A percentile compares a stretch with the other conserved stretches of the same genome.
Conservation (phyloP, 2,888 invertebrate genomes). For the Nomada ferruginata region DNA sequence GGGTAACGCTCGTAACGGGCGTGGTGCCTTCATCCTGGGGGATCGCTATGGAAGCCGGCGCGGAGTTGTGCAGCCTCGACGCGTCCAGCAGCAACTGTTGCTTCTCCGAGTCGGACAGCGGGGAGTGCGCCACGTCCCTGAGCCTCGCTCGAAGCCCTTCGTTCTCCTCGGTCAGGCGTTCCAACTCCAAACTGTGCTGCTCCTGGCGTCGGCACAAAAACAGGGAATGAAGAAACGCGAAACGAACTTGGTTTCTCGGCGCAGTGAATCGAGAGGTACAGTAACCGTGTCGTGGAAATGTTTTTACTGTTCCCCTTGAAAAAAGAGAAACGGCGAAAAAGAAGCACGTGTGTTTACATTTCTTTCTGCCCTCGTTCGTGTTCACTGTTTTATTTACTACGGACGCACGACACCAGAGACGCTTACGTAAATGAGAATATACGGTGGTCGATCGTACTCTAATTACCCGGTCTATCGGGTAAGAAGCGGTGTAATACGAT, state of each 20-base stretch:
- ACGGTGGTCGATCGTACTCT: constrained; percentile 43
- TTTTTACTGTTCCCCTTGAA: no score
- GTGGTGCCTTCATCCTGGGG: constrained; percentile 75
- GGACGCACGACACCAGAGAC: background rate
- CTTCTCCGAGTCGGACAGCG: constrained; percentile 93
- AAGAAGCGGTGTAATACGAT: constrained; percentile 42
- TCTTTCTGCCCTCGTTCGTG: background rate
- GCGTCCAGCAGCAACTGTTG: constrained; percentile 91
- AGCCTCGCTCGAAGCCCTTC: constrained; percentile 90
- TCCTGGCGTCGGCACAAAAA: constrained; percentile 79
- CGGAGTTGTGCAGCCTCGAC: constrained; percentile 90
- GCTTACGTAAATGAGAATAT: constrained; percentile 52
- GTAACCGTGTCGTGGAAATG: no score
- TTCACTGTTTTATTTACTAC: background rate
- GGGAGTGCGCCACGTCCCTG: constrained; percentile 92
- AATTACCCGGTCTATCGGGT: constrained; percentile 36
- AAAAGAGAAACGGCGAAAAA: no score
- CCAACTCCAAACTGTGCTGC: constrained; percentile 87
- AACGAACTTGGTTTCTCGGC: background rate
- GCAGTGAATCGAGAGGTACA: no score
- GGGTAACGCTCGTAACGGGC: constrained; percentile 55
- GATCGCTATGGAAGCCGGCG: constrained; percentile 91
- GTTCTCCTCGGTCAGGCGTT: constrained; percentile 91
- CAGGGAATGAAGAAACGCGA: no score
- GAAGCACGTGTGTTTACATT: background rate